phyloP scores from a whole-genome alignment of 2,888 invertebrate genomes.

The Pantelozetes paolii region DNA sequence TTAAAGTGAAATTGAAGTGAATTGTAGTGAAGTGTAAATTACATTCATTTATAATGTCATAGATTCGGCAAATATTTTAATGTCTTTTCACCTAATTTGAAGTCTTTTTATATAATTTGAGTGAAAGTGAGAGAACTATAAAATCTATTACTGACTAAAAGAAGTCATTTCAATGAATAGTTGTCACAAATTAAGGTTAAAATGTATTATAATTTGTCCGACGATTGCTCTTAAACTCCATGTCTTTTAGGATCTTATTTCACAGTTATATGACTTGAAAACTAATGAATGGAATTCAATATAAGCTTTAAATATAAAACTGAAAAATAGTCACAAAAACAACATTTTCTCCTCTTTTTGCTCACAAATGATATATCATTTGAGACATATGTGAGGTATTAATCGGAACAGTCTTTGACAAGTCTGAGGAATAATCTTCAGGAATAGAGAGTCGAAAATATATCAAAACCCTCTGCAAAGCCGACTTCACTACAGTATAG shows the following conservation, averaged over 20 bases:
- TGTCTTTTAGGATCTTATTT: neutral
- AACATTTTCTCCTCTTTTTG: neutral
- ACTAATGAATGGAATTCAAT: neutral
- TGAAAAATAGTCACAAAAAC: neutral
- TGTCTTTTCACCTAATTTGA: constrained; percentile 26
- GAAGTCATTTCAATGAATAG: neutral
- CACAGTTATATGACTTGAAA: constrained; percentile 30
- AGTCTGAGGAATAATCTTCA: constrained; percentile 16
- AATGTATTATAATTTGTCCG: constrained; percentile 22
- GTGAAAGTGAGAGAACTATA: neutral
- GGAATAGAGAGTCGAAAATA: neutral
- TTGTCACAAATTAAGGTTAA: constrained; percentile 26
- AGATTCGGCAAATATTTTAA: constrained; percentile 30
- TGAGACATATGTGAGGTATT: constrained; percentile 25
- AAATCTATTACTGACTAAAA: neutral
- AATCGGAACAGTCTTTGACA: neutral
- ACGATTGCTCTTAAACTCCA: neutral
- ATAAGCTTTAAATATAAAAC: neutral
- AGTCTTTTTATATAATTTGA: constrained; percentile 1
- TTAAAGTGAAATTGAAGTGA: neutral
- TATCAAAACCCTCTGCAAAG: neutral
- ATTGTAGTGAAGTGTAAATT: neutral
- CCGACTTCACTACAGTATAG: neutral
- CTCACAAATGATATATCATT: constrained; percentile 2
- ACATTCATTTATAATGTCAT: neutral